phyloP scores from a whole-genome alignment of 2,888 invertebrate genomes.

The Doris montereyensis region DNA sequence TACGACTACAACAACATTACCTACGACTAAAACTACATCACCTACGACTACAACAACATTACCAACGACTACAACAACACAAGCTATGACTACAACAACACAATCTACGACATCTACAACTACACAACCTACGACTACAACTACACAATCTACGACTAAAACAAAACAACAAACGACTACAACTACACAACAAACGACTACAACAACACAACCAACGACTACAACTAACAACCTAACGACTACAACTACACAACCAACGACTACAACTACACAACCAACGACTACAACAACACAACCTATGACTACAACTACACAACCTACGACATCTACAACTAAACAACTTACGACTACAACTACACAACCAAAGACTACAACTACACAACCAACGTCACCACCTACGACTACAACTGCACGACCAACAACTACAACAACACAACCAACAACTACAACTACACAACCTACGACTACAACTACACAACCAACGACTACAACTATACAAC shows the following conservation, averaged over 20 bases:
- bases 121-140: background rate
- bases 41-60: background rate
- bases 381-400: background rate
- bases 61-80: too few species aligned
- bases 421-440: background rate
- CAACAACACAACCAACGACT: background rate
- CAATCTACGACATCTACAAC: background rate
- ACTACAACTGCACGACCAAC: background rate
- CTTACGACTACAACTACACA: background rate
- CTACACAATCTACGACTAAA: background rate
- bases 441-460: background rate
- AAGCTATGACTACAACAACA: too few species aligned
- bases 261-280: background rate
- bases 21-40: background rate
- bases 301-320: background rate
- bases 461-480: background rate
- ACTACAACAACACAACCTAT: background rate
- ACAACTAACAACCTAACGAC: background rate
- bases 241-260: constrained; percentile 5
- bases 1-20: background rate
- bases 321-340: background rate
- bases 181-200: background rate
- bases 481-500: background rate
- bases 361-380: too few species aligned
- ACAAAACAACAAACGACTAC: background rate